A percentile compares a stretch with the other conserved stretches of the same genome.
Evolutionary conservation across 1,140 invertebrate species (phyloP).

Genomic region (Cardiocondyla obscurior): DNA sequence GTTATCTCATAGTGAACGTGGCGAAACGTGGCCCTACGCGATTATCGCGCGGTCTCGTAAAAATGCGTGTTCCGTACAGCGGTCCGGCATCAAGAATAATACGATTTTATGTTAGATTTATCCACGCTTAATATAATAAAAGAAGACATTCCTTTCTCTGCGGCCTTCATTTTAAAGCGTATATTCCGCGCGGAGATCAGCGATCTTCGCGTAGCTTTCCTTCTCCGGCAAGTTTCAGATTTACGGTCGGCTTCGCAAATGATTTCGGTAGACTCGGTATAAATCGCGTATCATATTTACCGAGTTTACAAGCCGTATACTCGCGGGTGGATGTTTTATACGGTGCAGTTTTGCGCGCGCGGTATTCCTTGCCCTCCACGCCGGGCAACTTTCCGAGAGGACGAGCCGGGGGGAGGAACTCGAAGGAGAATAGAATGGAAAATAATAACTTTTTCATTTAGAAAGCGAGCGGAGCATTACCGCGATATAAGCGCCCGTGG

Average conservation of each 20-base stretch:
- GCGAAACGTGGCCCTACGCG: not conserved
- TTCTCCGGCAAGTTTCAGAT: conserved; percentile 10
- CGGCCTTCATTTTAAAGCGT: not conserved
- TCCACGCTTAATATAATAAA: conserved; percentile 25
- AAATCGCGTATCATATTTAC: conserved; percentile 43
- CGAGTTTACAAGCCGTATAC: conserved; percentile 38
- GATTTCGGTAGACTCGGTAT: conserved; percentile 32
- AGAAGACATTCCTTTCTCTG: not conserved
- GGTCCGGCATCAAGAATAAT: not conserved
- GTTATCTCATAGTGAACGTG: too few relatives aligned
- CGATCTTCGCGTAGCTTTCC: not conserved
- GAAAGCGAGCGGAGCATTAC: conserved; percentile 64
- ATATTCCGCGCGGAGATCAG: conserved; percentile 6
- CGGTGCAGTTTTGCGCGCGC: conserved; percentile 7
- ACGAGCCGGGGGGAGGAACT: not conserved
- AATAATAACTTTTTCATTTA: conserved; percentile 75
- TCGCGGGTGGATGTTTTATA: conserved; percentile 20
- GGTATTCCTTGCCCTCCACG: not conserved
- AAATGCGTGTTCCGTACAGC: not conserved
- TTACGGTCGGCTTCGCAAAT: conserved; percentile 38
- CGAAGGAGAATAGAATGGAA: conserved; percentile 65
- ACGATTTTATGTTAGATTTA: not conserved
- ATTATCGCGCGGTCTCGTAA: not conserved
- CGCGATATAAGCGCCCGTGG: conserved; percentile 59
- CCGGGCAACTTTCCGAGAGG: conserved; percentile 55